phyloP scores from a whole-genome alignment of 2,888 invertebrate species.

The Drosophila barbarae region DNA sequence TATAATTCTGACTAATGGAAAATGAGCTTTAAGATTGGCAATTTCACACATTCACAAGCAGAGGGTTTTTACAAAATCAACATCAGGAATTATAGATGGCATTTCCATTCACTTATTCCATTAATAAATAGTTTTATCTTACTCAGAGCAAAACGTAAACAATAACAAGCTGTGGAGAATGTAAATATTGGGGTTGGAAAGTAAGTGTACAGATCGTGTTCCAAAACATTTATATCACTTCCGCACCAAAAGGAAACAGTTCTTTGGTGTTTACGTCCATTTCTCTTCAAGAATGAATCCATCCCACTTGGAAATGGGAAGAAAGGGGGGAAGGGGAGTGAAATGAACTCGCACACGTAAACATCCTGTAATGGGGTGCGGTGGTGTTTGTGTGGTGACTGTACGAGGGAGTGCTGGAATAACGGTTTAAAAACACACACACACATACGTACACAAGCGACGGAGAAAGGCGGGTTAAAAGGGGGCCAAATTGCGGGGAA shows the following conservation, averaged over 20 bases:
- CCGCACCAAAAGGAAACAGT: conserved; percentile 5
- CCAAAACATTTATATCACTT: conserved; percentile 11
- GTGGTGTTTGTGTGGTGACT: conserved; percentile 24
- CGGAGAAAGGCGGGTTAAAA: conserved; percentile 2
- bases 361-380: conserved; percentile 18
- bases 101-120: not conserved
- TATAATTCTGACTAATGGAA: not conserved
- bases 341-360: conserved; percentile 6
- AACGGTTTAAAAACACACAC: conserved; percentile 19
- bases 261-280: conserved; percentile 7
- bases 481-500: conserved; percentile 16
- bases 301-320: not conserved
- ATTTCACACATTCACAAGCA: not conserved
- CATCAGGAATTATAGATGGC: not conserved
- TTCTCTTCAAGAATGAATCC: conserved; percentile 4
- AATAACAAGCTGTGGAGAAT: not conserved
- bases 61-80: not conserved
- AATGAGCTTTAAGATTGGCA: not conserved
- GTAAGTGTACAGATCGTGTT: conserved; percentile 1
- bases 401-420: conserved; percentile 24
- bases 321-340: not conserved
- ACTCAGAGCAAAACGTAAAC: not conserved
- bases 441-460: not conserved
- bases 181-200: conserved; percentile 3
- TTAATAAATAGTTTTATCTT: not conserved